Evolutionary conservation across 2,113 vertebrate genomes (phyloP), one percentile per base, ranked within the genome.

Genomic region (Istiophorus platypterus): DNA sequence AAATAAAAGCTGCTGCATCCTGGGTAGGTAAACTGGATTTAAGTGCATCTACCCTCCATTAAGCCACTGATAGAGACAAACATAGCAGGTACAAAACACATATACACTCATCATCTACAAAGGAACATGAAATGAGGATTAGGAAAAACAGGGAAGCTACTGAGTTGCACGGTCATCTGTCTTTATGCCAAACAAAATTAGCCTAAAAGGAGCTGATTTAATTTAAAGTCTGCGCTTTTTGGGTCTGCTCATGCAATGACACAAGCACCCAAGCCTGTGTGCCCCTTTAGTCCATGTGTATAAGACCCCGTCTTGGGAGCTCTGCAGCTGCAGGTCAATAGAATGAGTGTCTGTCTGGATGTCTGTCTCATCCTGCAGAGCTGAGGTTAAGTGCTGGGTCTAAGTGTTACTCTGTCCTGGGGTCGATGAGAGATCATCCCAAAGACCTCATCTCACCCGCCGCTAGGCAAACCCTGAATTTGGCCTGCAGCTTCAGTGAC

Each of bases 261-360:
- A 67, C 24, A 20, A 2, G 76, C 56, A 65, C 41, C 63, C 52
- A 34, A 84, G 57, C 57, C 56, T 41, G 57, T 7, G 13, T 13
- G 14, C 9, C 31, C 66, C 66, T 61, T 79, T 62, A 47, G 82
- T 78, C 70, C 71, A 57, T 71, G 66, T 62, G 66, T 57, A 14
- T 83, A 24, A 59, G 79, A 80, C 65, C 67, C 77, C n/a, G 76
- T 81, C 86, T 78, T 76, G 82, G 86, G 90, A 85, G 78, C 79
- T 86, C 80, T 90, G 87, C 82, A 79, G 88, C 79, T 84, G 81
- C 84, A 73, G 85, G 92, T 95, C 93, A 94, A 95, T 93, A 94
- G 87, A 56, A 39, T 73, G 66, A 88, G 81, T 91, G 85, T 93
- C 91, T 91, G 89, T 85, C 85, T 91, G 85, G 93, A 90, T 91